phyloP scores from a whole-genome alignment of 2,797 vertebrate genomes.

The Enteromius fasciolatus region DNA sequence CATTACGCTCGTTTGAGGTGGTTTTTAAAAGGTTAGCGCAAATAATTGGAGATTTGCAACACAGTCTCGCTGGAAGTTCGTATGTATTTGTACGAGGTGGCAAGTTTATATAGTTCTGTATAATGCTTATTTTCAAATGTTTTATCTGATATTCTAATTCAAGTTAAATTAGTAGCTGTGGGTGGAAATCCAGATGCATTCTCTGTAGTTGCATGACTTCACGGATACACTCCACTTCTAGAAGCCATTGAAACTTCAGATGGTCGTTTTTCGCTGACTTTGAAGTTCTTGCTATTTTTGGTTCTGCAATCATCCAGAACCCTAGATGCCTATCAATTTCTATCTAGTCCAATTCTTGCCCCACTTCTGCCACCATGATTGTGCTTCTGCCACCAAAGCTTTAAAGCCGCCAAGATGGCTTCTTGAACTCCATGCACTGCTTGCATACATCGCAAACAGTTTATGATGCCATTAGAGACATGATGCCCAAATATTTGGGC shows the following conservation, averaged over 20 bases:
- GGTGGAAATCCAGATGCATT: background rate
- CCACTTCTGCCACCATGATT: background rate
- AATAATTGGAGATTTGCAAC: too few relatives aligned
- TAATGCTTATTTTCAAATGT: background rate
- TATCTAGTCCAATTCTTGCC: background rate
- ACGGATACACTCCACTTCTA: background rate
- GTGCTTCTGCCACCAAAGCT: background rate
- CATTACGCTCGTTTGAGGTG: too few relatives aligned
- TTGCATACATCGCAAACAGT: background rate
- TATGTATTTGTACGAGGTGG: too few relatives aligned
- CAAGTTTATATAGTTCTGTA: too few relatives aligned
- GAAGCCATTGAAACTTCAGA: slow-evolving; percentile 2
- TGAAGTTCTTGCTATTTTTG: slow-evolving; percentile 26
- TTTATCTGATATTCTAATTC: background rate
- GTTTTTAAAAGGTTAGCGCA: too few relatives aligned
- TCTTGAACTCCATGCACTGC: background rate
- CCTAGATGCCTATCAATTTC: slow-evolving; percentile 12
- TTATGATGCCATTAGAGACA: background rate
- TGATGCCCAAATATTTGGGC: background rate
- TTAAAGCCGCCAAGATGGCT: background rate
- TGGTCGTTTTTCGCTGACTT: slow-evolving; percentile 5
- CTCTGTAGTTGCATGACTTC: background rate
- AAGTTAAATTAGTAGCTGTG: background rate
- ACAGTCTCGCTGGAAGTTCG: too few relatives aligned
- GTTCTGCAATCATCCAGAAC: slow-evolving; percentile 2